Base-by-base conservation (phyloP, 2,888 invertebrate genomes). In the Andricus quercusramuli region DNA sequence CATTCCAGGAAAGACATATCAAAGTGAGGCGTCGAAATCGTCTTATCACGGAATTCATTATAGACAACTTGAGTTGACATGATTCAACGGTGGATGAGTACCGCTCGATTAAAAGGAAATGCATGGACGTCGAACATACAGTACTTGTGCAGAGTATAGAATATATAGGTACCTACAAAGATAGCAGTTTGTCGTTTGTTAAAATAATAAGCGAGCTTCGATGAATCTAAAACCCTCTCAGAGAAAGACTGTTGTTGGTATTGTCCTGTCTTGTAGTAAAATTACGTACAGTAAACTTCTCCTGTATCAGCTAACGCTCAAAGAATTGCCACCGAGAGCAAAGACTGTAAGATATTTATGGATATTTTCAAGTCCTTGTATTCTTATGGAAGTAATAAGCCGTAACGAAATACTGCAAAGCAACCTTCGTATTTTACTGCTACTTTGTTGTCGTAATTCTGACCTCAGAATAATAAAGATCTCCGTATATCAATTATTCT, bases 41-140 rank as follows among this genome's bases (percentile, higher is more conserved):
- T 89, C 81, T 88, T 86, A 89, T 90, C 90, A 89, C 80, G 88
- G 86, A 90, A 88, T 87, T 87, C 88, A 89, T 90, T 88, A 88
- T 85, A 81, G 76, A 78, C 76, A 62, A 62, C 64, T 25, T 47
- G 62, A 79, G 79, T 84, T 77, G 81, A 76, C 80, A 78, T 77
- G 80, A 83, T 78, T 67, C 74, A 79, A 74, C 4, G 22, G 29
- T 59, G 83, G 82, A 80, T 80, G 76, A 59, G 78, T 67, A 32
- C 11, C 41, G 32, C 11, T 41, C 11, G 67, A 8, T 67, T 41
- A n/a, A 41, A 67, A 67, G 41, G 67, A 67, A 13, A 22, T 67
- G 22, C 9, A 67, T n/a, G 44, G 67, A 67, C 65, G 41, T 44
- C 22, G 6, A 62, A 65, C 11, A 44, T 41, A 41, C 2, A 29